These are phyloP conservation scores for Drosophila pseudoananassae DNA, from an alignment of 1,140 invertebrate genomes.

Conservation along the genomic window DNA sequence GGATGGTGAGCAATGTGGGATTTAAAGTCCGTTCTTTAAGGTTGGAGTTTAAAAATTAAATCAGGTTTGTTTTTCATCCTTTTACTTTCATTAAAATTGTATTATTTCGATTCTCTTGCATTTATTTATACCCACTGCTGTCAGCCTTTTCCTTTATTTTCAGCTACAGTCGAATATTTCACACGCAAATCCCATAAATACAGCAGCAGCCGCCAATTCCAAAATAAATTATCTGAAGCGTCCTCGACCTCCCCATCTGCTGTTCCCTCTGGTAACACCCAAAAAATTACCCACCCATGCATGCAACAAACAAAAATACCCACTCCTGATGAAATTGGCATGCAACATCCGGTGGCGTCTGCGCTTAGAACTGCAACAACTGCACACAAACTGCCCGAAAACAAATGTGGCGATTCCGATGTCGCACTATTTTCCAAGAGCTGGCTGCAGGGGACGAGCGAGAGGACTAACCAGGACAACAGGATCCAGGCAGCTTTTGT, in stretches of 20 bases:
- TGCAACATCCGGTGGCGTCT: slow-evolving; percentile 78
- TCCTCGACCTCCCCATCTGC: slow-evolving; percentile 9
- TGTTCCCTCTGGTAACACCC: not conserved
- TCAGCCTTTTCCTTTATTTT: slow-evolving; percentile 34
- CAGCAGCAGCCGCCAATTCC: slow-evolving; percentile 59
- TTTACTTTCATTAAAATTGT: not conserved
- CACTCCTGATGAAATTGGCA: slow-evolving; percentile 71
- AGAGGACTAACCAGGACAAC: slow-evolving; percentile 3
- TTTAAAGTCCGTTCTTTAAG: too few relatives aligned
- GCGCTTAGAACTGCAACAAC: slow-evolving; percentile 76
- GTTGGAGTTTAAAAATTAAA: not conserved
- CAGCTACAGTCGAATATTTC: slow-evolving; percentile 50
- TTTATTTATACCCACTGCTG: slow-evolving; percentile 1
- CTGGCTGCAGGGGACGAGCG: not conserved
- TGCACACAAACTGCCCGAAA: slow-evolving; percentile 44
- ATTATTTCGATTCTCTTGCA: not conserved
- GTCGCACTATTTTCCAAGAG: slow-evolving; percentile 63
- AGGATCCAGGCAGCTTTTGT: slow-evolving; percentile 38
- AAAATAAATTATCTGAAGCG: slow-evolving; percentile 79
- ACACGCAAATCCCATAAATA: slow-evolving; percentile 77
- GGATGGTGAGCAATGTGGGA: too few relatives aligned
- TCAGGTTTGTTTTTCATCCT: not conserved
- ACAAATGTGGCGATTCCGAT: slow-evolving; percentile 79
- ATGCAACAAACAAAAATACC: slow-evolving; percentile 36
- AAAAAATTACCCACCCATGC: slow-evolving; percentile 4